Conservation (phyloP, 1,140 invertebrate genomes). For the Apis dorsata region DNA sequence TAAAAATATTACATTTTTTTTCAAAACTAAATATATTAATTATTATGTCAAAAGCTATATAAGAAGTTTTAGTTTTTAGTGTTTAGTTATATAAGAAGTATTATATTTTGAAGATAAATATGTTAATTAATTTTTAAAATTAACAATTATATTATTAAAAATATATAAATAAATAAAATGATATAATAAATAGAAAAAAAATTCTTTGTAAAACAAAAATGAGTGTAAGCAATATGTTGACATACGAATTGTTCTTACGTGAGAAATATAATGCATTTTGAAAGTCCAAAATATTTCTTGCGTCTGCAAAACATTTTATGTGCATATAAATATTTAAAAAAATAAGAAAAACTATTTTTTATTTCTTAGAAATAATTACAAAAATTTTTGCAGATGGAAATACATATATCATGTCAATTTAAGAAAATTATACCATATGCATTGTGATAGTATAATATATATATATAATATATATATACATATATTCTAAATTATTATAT, state of each 20-base stretch:
- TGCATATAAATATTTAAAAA: neutral
- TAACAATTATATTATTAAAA: too few relatives aligned
- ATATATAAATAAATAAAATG: neutral
- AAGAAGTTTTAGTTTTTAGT: too few relatives aligned
- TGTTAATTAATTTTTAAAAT: neutral
- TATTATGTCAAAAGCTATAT: neutral
- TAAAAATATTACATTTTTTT: neutral
- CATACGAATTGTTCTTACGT: constrained; percentile 4
- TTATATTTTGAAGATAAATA: neutral
- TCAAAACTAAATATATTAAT: constrained; percentile 22
- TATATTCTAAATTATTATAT: too few relatives aligned
- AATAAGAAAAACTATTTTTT: neutral
- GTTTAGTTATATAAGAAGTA: neutral
- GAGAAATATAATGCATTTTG: constrained; percentile 47
- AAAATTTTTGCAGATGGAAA: neutral
- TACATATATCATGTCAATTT: neutral
- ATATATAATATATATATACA: too few relatives aligned
- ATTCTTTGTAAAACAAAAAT: neutral
- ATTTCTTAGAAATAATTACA: neutral
- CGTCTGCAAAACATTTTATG: neutral
- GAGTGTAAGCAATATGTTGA: constrained; percentile 17
- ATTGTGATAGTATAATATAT: too few relatives aligned
- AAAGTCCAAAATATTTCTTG: constrained; percentile 33
- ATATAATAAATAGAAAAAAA: neutral
- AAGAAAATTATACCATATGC: neutral